Base-by-base conservation (phyloP, 2,113 vertebrate genomes). In the Mastomys coucha region DNA sequence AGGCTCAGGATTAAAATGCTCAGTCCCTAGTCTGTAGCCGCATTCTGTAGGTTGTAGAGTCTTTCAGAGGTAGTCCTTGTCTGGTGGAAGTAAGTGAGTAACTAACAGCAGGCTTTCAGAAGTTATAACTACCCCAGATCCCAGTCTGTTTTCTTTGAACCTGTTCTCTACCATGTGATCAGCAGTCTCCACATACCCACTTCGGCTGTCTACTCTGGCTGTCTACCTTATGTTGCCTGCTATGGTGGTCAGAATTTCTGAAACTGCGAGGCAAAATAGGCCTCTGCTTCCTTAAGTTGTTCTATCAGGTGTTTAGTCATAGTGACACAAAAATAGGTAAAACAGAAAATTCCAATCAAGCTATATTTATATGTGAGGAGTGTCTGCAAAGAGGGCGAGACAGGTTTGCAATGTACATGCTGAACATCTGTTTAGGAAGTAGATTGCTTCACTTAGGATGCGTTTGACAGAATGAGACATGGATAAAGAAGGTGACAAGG, bases 71-170 rank as follows among this genome's bases (percentile, higher is more conserved):
- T 26, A 53, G 65, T 49, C 33, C 6, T 70, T 63, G 39, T 14
- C 39, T 45, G 65, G 31, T 24, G 12, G 19, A 26, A 24, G 45
- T 16, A 16, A 24, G 45, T 16, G 14, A 5, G 5, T 22, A 33
- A 33, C 60, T 22, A 53, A 7, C 28, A 36, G 20, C 45, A 36
- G 22, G 13, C 20, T 24, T 72, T 88, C n/a, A n/a, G 65, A 70
- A n/a, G 49, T 26, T n/a, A 0, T n/a, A 53, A 3, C 33, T 13
- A 28, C 5, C 33, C 3, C 20, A 51, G 12, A 69, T 26, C n/a
- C 33, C 8, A 73, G 36, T 26, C 36, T 72, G 49, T 19, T 56
- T 13, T 56, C 7, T 28, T n/a, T 39, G 45, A 20, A 8, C 17
- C 8, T 88, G 4, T 73, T 72, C 36, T n/a, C 86, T n/a, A 11